Percentiles rank a stretch among this genome's conserved stretches.
Evolutionary conservation across 2,888 invertebrate genomes (phyloP).

Genomic region (Argynnis bischoffii): DNA sequence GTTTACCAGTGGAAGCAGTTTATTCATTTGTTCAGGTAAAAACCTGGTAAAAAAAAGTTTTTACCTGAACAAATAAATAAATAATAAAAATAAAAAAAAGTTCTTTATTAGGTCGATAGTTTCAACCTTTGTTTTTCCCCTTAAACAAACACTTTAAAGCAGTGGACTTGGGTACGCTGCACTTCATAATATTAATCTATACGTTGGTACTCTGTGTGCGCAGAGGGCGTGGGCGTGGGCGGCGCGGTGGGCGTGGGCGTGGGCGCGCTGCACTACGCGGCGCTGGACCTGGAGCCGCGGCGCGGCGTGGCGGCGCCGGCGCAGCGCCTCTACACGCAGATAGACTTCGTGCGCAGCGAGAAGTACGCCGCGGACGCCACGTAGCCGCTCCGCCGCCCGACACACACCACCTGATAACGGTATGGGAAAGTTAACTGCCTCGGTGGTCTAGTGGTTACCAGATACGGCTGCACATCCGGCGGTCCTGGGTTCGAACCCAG

Average conservation of each 20-base stretch:
- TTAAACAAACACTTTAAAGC: neutral
- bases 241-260: slow-evolving; percentile 32
- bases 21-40: no score
- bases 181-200: no score
- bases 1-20: no score
- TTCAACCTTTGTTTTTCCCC: neutral
- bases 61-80: no score
- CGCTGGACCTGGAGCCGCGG: slow-evolving; percentile 71
- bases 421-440: neutral
- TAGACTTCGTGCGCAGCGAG: slow-evolving; percentile 88
- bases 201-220: no score
- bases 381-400: slow-evolving; percentile 27
- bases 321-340: slow-evolving; percentile 88
- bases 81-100: no score
- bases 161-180: no score
- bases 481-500: no score
- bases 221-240: slow-evolving; percentile 8
- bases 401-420: neutral
- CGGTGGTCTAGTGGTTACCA: no score
- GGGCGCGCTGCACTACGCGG: slow-evolving; percentile 68
- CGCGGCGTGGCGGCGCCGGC: slow-evolving; percentile 62
- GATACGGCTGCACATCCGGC: no score
- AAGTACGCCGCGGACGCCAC: slow-evolving; percentile 52
- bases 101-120: no score
- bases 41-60: no score